phyloP scores from a whole-genome alignment of 2,113 vertebrate genomes.

The Sardina pilchardus region DNA sequence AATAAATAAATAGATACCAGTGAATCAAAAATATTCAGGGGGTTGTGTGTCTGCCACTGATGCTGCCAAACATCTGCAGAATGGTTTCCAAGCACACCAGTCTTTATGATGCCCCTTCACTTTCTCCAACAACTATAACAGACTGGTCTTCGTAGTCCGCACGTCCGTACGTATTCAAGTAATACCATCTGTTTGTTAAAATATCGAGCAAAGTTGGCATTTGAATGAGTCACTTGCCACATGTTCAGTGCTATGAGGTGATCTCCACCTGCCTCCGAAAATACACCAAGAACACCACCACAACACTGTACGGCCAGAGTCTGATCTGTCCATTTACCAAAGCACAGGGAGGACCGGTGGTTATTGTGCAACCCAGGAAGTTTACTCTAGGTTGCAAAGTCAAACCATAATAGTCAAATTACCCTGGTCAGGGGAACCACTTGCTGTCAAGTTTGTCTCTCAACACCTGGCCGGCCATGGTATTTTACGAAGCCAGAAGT shows the following conservation, averaged over 20 bases:
- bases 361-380: neutral
- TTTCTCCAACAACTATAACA: neutral
- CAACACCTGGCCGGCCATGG: neutral
- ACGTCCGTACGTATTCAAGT: neutral
- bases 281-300: neutral
- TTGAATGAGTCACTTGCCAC: neutral
- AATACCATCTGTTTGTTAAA: neutral
- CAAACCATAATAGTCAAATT: neutral
- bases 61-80: neutral
- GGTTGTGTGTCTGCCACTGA: neutral
- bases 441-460: constrained; percentile 11
- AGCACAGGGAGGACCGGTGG: neutral
- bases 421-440: neutral
- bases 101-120: neutral
- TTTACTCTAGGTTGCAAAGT: neutral
- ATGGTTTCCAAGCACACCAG: neutral
- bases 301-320: neutral
- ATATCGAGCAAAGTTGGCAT: neutral
- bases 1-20: neutral
- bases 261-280: neutral
- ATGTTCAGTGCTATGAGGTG: neutral
- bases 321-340: neutral
- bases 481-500: constrained; percentile 18
- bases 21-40: neutral
- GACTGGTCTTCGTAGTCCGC: neutral